Conservation (phyloP, 2,113 vertebrate species). For the Potamarius usumacintae region DNA sequence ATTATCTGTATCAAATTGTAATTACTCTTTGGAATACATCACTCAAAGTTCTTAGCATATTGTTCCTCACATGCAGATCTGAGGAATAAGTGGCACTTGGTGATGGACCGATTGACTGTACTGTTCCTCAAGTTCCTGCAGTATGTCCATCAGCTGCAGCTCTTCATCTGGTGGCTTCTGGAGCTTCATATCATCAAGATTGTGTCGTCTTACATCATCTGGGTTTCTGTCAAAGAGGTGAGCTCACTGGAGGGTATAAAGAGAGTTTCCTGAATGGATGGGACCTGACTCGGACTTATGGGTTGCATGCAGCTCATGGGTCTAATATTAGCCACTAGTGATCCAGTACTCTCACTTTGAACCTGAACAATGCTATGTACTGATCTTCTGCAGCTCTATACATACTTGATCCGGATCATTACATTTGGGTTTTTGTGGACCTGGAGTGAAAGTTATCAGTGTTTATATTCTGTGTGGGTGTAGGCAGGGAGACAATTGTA, state of each 20-base stretch:
- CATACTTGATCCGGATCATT: background rate
- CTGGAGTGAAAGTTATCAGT: background rate
- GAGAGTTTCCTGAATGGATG: background rate
- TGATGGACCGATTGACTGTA: conserved; percentile 93
- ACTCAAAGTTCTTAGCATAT: background rate
- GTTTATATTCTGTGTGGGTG: background rate
- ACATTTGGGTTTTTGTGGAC: background rate
- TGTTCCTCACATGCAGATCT: conserved; percentile 73
- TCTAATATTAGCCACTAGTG: background rate
- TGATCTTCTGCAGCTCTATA: background rate
- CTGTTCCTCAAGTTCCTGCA: conserved; percentile 96
- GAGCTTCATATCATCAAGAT: conserved; percentile 98
- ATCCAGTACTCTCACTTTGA: background rate
- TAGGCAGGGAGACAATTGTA: background rate
- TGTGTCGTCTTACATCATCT: conserved; percentile 90
- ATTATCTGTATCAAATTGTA: conserved; percentile 9
- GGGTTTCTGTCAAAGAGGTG: conserved; percentile 90
- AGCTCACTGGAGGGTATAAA: conserved; percentile 37
- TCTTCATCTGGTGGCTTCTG: conserved; percentile 96
- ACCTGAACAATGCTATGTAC: background rate
- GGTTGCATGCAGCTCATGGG: background rate
- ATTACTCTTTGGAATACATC: background rate
- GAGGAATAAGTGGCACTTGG: conserved; percentile 94
- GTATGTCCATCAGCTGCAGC: conserved; percentile 93
- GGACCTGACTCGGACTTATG: too few species aligned